Percentiles rank a stretch among this genome's conserved stretches.
These are phyloP conservation scores for Cairina moschata DNA, from an alignment of 2,113 vertebrate genomes.

Conservation along the genomic window DNA sequence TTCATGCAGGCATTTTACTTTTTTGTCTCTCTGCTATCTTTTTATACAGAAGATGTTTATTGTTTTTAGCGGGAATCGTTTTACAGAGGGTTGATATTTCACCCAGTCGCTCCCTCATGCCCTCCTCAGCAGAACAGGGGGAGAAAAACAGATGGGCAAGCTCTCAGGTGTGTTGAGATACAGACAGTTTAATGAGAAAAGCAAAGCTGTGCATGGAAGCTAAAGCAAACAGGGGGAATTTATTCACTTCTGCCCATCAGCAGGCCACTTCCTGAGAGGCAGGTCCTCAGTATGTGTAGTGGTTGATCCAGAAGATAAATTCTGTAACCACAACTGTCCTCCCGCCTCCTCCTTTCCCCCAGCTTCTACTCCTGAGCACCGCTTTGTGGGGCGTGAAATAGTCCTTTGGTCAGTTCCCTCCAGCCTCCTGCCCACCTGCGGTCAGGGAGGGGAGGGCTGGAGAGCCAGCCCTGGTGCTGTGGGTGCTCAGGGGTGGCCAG, in stretches of 20 bases:
- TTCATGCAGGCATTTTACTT: neutral
- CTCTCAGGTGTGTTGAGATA: neutral
- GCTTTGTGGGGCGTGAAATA: neutral
- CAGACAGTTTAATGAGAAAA: neutral
- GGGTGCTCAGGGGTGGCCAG: neutral
- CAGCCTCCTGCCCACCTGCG: neutral
- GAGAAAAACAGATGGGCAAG: neutral
- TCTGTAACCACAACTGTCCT: neutral
- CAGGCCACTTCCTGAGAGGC: neutral
- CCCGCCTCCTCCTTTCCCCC: rapidly evolving
- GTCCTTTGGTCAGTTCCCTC: neutral
- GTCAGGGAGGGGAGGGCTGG: neutral
- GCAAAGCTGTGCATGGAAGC: rapidly evolving
- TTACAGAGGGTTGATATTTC: no score
- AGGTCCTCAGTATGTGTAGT: neutral
- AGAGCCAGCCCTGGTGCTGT: neutral
- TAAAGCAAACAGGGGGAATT: neutral
- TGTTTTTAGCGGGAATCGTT: no score
- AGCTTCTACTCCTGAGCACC: neutral
- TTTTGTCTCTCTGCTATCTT: neutral
- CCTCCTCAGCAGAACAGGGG: neutral
- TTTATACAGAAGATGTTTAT: no score
- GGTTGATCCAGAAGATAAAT: neutral
- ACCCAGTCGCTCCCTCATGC: neutral
- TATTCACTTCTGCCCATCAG: neutral